These are phyloP conservation scores for Aurelia coerulea DNA, from an alignment of 30 jellyfish, hydroid and myxozoan genomes.

Conservation along the genomic window DNA sequence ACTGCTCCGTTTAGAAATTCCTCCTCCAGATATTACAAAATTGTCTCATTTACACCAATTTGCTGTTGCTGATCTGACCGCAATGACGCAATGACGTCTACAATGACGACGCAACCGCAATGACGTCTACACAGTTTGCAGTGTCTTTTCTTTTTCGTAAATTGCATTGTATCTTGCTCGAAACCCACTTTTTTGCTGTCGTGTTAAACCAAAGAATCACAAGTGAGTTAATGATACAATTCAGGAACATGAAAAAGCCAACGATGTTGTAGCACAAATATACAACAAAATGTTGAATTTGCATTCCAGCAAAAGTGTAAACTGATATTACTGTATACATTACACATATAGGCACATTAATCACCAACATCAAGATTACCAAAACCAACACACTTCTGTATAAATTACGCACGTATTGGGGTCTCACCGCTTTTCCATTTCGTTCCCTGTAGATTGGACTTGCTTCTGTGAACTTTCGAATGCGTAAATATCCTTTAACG, in stretches of 20 bases:
- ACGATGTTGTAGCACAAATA: no score
- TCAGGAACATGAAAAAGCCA: not conserved
- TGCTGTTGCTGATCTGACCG: no score
- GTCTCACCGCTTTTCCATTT: no score
- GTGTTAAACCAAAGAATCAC: not conserved
- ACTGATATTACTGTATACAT: not conserved
- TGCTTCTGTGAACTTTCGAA: not conserved
- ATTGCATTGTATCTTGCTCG: not conserved
- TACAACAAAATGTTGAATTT: no score
- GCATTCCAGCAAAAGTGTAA: not conserved
- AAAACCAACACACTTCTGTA: no score
- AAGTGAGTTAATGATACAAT: not conserved
- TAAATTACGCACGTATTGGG: not conserved
- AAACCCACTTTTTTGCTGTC: not conserved
- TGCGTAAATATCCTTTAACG: conserved; percentile 6
- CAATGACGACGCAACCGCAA: no score
- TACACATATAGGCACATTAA: not conserved
- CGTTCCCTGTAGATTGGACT: conserved; percentile 21
- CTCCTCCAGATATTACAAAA: no score
- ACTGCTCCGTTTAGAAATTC: no score
- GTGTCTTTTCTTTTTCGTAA: no score
- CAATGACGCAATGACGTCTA: no score
- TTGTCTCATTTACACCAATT: no score
- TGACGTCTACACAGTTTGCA: no score
- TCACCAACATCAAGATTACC: not conserved